Conservation (phyloP, 2,888 invertebrate species). For the Habrosyne pyritoides region DNA sequence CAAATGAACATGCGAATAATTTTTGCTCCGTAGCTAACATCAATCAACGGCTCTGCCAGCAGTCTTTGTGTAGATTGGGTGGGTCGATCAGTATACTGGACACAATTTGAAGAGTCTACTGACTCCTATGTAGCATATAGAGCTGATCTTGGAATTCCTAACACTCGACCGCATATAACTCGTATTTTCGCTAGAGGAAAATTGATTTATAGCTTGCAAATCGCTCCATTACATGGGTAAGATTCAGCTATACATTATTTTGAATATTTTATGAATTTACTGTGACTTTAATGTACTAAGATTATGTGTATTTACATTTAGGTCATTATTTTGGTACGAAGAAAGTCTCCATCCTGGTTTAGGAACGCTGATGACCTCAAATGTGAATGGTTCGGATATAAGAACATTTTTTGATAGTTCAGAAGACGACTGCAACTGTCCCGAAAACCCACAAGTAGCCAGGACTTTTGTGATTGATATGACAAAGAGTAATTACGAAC, state of each 20-base stretch:
- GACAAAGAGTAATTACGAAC: constrained; percentile 78
- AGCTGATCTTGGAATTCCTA: constrained; percentile 86
- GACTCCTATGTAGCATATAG: constrained; percentile 84
- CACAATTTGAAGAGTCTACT: constrained; percentile 83
- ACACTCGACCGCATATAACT: constrained; percentile 78
- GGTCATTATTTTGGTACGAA: constrained; percentile 91
- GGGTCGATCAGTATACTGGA: constrained; percentile 91
- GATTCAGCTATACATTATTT: constrained; percentile 19
- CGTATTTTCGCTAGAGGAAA: constrained; percentile 82
- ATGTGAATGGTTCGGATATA: constrained; percentile 81
- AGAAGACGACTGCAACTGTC: constrained; percentile 85
- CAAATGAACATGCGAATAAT: no score
- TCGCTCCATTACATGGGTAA: constrained; percentile 90
- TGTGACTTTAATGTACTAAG: constrained; percentile 4
- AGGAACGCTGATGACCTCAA: constrained; percentile 85
- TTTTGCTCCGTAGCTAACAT: constrained; percentile 57
- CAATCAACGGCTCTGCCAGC: constrained; percentile 75
- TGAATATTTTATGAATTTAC: background rate
- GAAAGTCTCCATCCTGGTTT: constrained; percentile 82
- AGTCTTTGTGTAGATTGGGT: constrained; percentile 95
- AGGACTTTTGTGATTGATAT: constrained; percentile 88
- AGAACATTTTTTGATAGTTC: constrained; percentile 82
- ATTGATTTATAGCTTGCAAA: constrained; percentile 87
- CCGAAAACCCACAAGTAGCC: constrained; percentile 84
- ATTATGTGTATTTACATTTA: constrained; percentile 42